Evolutionary conservation across 1,140 invertebrate species (phyloP).

Genomic region (Delia radicum): DNA sequence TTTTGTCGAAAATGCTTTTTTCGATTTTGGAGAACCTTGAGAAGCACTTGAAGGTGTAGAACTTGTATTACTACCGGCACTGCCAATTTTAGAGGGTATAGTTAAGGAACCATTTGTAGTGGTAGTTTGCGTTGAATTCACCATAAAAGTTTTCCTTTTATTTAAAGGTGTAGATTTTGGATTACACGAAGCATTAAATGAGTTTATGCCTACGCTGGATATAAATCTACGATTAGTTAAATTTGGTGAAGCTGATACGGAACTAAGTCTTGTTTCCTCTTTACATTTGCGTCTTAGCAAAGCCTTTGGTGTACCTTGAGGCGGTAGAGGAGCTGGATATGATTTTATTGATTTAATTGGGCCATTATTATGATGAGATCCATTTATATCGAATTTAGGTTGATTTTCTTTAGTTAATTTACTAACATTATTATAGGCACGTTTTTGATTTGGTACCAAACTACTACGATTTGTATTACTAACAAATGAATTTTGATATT

Average conservation of each 20-base stretch:
- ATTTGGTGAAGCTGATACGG: slow-evolving; percentile 28
- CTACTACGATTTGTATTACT: not conserved
- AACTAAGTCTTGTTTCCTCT: slow-evolving; percentile 18
- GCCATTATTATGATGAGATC: not conserved
- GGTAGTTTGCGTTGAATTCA: not conserved
- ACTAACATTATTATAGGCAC: slow-evolving; percentile 40
- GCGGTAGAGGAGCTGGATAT: slow-evolving; percentile 48
- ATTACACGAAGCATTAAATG: slow-evolving; percentile 32
- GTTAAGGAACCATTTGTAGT: slow-evolving; percentile 27
- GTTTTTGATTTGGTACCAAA: slow-evolving; percentile 42
- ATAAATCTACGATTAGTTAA: slow-evolving; percentile 26
- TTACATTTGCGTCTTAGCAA: slow-evolving; percentile 31
- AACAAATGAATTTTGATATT: slow-evolving; percentile 10
- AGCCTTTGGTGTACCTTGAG: slow-evolving; percentile 34
- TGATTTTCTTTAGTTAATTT: slow-evolving; percentile 48
- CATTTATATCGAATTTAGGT: slow-evolving; percentile 26
- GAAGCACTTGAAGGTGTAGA: slow-evolving; percentile 49
- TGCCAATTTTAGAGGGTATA: slow-evolving; percentile 27
- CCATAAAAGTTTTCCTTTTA: slow-evolving; percentile 26
- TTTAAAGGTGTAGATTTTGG: slow-evolving; percentile 41
- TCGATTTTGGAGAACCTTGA: slow-evolving; percentile 47
- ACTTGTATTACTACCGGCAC: slow-evolving; percentile 26
- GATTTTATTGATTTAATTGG: slow-evolving; percentile 40
- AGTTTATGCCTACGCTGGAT: slow-evolving; percentile 5
- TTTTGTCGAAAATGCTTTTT: slow-evolving; percentile 52